Conservation (phyloP, 35 echinoderm and acorn worm genomes). For the Apostichopus parvimensis region DNA sequence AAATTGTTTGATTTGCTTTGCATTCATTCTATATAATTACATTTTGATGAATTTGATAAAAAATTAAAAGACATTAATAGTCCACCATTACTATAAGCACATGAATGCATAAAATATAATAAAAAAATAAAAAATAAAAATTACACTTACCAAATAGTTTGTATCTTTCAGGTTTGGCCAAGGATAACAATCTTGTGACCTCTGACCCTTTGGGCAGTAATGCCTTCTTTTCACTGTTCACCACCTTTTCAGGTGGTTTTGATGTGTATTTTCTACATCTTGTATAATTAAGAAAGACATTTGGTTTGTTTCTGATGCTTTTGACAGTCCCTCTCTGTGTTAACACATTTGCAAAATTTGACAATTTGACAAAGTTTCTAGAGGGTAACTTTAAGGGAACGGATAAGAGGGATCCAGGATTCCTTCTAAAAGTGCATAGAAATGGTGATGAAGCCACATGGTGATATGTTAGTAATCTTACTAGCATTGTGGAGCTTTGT, state of each 20-base stretch:
- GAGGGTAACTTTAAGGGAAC: background rate
- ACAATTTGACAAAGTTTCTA: background rate
- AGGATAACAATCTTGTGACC: slow-evolving; percentile 60
- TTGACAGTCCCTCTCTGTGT: background rate
- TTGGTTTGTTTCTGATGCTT: slow-evolving; percentile 3
- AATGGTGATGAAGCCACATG: background rate
- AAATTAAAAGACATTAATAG: too few relatives aligned
- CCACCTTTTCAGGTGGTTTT: background rate
- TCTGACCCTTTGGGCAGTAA: slow-evolving; percentile 73
- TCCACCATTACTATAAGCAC: too few relatives aligned
- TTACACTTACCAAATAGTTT: slow-evolving; percentile 62
- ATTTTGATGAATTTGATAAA: too few relatives aligned
- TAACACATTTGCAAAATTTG: slow-evolving; percentile 27
- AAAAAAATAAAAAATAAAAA: background rate
- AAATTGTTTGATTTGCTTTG: too few relatives aligned
- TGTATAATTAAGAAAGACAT: background rate
- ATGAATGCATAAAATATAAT: too few relatives aligned
- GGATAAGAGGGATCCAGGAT: background rate
- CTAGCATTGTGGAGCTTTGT: background rate
- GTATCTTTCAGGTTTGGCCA: slow-evolving; percentile 75
- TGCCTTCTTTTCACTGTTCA: slow-evolving; percentile 24
- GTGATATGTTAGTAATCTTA: background rate
- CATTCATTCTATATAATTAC: too few relatives aligned
- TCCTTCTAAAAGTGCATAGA: background rate
- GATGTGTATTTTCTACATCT: slow-evolving; percentile 7